These are phyloP conservation scores for Ciconia boyciana DNA, from an alignment of 2,113 vertebrate species.

Conservation along the genomic window DNA sequence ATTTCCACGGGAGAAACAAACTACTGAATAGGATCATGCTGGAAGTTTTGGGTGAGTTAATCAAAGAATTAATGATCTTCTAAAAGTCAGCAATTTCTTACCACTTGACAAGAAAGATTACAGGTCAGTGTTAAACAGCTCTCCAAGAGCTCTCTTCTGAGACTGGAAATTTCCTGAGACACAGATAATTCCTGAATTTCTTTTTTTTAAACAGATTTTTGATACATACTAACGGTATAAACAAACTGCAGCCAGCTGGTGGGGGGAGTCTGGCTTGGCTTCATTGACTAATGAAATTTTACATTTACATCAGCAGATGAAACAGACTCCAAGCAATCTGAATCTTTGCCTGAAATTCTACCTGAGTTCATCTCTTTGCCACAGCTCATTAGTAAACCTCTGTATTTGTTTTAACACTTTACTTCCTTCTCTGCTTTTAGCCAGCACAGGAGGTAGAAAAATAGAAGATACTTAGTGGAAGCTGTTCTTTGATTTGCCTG, in stretches of 20 bases:
- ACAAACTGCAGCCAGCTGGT: background rate
- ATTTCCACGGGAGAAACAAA: background rate
- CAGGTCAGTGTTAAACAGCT: background rate
- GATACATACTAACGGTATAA: background rate
- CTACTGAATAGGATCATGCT: background rate
- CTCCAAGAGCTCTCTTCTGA: background rate
- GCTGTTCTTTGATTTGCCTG: background rate
- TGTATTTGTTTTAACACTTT: background rate
- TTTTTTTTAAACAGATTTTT: background rate
- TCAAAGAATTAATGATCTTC: slow-evolving; percentile 10
- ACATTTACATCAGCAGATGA: background rate
- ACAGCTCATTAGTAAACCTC: background rate
- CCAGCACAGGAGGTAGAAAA: background rate
- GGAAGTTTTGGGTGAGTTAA: slow-evolving; percentile 34
- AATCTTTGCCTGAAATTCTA: background rate
- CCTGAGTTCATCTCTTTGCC: background rate
- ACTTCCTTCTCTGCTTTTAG: background rate
- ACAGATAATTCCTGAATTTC: background rate
- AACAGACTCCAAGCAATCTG: background rate
- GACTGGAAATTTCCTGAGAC: background rate
- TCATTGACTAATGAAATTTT: background rate
- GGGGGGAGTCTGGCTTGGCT: background rate
- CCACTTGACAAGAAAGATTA: background rate
- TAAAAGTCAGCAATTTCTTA: slow-evolving; percentile 20
- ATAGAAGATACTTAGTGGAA: background rate